Percentiles rank a stretch among this genome's conserved stretches.
Evolutionary conservation across 2,888 invertebrate genomes (phyloP).

Genomic region (Lycocerus yunnanus): DNA sequence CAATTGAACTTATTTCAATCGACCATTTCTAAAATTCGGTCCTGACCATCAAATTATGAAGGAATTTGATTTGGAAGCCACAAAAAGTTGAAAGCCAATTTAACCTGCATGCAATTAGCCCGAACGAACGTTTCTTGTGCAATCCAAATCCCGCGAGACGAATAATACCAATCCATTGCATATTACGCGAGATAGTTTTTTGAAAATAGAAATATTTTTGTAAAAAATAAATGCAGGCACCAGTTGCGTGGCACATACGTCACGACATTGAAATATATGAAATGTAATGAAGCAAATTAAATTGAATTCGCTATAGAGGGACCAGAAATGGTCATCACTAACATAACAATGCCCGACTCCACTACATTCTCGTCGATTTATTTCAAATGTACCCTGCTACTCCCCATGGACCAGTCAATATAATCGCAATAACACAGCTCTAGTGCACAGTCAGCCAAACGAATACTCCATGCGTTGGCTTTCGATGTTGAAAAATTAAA

Average conservation of each 20-base stretch:
- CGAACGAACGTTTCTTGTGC: background rate
- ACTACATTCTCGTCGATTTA: constrained; percentile 54
- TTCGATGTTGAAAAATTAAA: constrained; percentile 2
- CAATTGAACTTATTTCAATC: too few relatives aligned
- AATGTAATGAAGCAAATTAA: constrained; percentile 43
- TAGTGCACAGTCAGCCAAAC: constrained; percentile 47
- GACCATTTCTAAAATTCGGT: too few relatives aligned
- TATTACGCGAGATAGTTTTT: constrained; percentile 8
- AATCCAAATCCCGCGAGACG: constrained; percentile 36
- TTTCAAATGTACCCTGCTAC: constrained; percentile 53
- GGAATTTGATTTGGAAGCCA: too few relatives aligned
- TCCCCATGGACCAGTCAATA: constrained; percentile 58
- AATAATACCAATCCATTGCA: constrained; percentile 45
- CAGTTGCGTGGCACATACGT: constrained; percentile 7
- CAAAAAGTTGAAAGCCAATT: background rate
- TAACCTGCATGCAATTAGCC: background rate
- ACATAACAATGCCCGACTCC: constrained; percentile 54
- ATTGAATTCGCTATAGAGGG: constrained; percentile 52
- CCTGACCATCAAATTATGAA: too few relatives aligned
- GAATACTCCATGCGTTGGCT: constrained; percentile 27
- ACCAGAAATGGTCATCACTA: constrained; percentile 54
- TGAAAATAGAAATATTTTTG: background rate
- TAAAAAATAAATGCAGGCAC: background rate
- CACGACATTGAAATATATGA: constrained; percentile 18
- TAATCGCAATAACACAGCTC: constrained; percentile 58